These are phyloP conservation scores for Loxodonta africana DNA, from an alignment of 2,113 vertebrate genomes.

Conservation along the genomic window DNA sequence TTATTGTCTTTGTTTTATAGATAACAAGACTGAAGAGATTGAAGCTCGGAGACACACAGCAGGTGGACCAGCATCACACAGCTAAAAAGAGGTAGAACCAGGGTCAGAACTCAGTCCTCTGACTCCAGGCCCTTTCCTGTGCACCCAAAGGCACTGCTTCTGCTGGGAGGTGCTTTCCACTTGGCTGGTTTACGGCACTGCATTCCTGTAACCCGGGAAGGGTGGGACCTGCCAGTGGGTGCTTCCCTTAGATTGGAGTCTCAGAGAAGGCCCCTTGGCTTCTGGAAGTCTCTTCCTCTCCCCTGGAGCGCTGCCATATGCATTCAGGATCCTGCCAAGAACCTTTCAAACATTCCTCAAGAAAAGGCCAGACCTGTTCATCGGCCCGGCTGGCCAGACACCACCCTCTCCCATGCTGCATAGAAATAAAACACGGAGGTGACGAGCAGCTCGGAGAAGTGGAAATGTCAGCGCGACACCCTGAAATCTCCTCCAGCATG, in stretches of 20 bases:
- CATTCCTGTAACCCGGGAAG: accelerated
- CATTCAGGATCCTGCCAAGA: slow-evolving; percentile 67
- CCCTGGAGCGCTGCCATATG: slow-evolving; percentile 20
- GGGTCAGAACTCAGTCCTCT: accelerated
- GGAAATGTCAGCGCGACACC: slow-evolving; percentile 81
- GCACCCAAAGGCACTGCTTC: not conserved
- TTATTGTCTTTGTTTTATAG: not conserved
- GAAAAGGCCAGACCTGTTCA: slow-evolving; percentile 79
- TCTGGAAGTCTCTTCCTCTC: not conserved
- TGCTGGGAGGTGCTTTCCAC: accelerated
- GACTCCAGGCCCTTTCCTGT: not conserved
- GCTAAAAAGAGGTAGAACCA: not conserved
- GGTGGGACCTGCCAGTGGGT: not conserved
- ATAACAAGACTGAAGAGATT: not conserved
- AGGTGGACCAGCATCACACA: not conserved
- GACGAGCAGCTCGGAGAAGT: slow-evolving; percentile 77
- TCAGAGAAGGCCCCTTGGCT: not conserved
- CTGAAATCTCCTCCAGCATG: slow-evolving; percentile 55
- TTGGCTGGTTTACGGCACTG: not conserved
- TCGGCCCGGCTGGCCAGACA: slow-evolving; percentile 68
- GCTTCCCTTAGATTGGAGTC: not conserved
- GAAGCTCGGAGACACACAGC: not conserved
- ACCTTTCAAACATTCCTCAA: slow-evolving; percentile 76
- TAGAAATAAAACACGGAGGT: slow-evolving; percentile 70
- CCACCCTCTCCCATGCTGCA: slow-evolving; percentile 59